These are phyloP conservation scores for Tupaia tana DNA, from an alignment of 2,113 vertebrate genomes.

Conservation along the genomic window DNA sequence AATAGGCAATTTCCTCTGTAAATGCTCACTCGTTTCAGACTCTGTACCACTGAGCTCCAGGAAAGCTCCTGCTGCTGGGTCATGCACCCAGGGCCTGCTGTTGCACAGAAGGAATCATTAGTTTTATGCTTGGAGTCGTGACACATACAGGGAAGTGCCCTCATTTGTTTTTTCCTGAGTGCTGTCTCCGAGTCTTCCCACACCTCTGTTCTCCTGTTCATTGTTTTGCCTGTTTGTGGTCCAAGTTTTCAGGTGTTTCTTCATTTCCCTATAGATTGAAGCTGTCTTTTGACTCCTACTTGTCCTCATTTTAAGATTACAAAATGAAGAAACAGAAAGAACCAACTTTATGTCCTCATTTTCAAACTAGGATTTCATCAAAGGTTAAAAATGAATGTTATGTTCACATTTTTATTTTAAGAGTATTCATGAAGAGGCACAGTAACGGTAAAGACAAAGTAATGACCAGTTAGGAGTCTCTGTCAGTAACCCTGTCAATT, in stretches of 20 bases:
- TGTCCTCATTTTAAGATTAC: background rate
- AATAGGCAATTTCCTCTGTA: background rate
- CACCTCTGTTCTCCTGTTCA: background rate
- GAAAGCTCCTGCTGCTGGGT: background rate
- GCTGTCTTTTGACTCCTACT: background rate
- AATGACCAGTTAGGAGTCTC: background rate
- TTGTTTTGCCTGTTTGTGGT: background rate
- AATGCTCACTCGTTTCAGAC: background rate
- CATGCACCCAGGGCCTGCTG: background rate
- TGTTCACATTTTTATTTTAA: background rate
- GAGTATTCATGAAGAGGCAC: background rate
- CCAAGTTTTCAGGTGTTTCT: background rate
- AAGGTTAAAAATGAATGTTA: background rate
- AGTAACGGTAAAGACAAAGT: background rate
- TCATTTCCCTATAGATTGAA: background rate
- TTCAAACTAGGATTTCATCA: background rate
- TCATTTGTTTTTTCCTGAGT: background rate
- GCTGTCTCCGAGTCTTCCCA: background rate
- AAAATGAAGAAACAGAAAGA: background rate
- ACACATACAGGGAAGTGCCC: background rate
- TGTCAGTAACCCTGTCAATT: background rate
- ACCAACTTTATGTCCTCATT: background rate
- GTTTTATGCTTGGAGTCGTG: background rate
- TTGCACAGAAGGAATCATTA: background rate
- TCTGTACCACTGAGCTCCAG: background rate